Conservation (phyloP, 2,113 vertebrate genomes). For the Acanthisitta chloris region DNA sequence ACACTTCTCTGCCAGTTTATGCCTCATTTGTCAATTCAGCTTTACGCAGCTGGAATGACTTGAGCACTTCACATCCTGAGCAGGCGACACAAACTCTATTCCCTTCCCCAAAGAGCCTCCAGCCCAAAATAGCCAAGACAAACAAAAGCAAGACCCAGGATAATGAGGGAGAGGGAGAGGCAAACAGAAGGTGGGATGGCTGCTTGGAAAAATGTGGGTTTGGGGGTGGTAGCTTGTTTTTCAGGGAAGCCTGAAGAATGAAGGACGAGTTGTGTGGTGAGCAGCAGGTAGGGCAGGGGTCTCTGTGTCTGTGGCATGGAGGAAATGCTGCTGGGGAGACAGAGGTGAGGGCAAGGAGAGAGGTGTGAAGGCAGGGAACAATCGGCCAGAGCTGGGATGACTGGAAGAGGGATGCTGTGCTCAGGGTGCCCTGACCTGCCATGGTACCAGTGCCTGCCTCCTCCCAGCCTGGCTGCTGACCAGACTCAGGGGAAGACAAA, state of each 20-base stretch:
- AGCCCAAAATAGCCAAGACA: constrained; percentile 47
- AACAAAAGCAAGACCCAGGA: constrained; percentile 47
- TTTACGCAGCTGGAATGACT: neutral
- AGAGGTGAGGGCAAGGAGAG: neutral
- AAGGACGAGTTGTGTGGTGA: neutral
- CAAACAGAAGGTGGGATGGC: constrained; percentile 59
- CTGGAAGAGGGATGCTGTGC: neutral
- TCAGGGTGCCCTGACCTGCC: neutral
- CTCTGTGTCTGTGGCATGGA: neutral
- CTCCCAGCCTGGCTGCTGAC: neutral
- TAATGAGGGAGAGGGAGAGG: constrained; percentile 53
- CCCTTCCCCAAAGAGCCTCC: constrained; percentile 20
- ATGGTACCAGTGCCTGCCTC: neutral
- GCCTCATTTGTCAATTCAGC: neutral
- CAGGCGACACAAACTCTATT: neutral
- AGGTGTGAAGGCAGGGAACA: neutral
- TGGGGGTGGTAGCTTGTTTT: constrained; percentile 57
- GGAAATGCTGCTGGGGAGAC: neutral
- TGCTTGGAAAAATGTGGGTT: constrained; percentile 44
- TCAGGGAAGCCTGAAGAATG: constrained; percentile 17
- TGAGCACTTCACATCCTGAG: neutral
- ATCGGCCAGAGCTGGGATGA: neutral
- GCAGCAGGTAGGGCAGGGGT: neutral
- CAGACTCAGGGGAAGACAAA: neutral
- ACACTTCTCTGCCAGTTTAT: neutral